phyloP scores from a whole-genome alignment of 2,888 invertebrate species.

The Sepiola atlantica region DNA sequence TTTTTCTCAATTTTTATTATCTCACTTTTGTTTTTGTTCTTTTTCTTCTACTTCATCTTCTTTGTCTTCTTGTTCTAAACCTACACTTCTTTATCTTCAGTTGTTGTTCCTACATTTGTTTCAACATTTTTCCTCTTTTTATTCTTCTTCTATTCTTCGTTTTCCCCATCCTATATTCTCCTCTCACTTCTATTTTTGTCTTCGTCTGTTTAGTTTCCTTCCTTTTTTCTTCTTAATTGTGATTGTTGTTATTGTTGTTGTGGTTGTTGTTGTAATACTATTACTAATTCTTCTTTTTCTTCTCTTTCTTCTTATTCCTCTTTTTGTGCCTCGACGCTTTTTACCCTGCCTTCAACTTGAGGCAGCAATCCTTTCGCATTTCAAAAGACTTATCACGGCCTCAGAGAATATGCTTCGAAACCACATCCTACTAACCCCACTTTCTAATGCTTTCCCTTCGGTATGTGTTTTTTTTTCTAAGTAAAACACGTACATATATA shows the following conservation, averaged over 20 bases:
- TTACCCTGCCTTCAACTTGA: background rate
- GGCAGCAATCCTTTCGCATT: background rate
- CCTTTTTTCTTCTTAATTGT: background rate
- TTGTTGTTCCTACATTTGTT: background rate
- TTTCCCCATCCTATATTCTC: background rate
- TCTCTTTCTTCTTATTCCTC: background rate
- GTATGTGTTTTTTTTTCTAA: background rate
- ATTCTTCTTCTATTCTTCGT: background rate
- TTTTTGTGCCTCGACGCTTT: background rate
- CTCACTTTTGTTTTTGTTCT: background rate
- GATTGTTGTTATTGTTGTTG: background rate
- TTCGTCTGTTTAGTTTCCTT: background rate
- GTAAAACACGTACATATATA: background rate
- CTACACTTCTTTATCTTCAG: background rate
- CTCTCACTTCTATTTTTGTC: background rate
- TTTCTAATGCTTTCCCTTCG: background rate
- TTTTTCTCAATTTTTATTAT: background rate
- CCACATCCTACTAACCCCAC: background rate
- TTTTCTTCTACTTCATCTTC: background rate
- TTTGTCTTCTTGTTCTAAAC: too few species aligned
- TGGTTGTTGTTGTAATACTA: background rate
- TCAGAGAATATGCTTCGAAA: background rate
- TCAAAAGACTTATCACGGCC: constrained; percentile 6
- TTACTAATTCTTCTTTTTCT: background rate
- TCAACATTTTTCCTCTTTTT: background rate